A percentile compares a stretch with the other conserved stretches of the same genome.
These are phyloP conservation scores for Philaethria dido DNA, from an alignment of 2,888 invertebrate species.

Conservation along the genomic window DNA sequence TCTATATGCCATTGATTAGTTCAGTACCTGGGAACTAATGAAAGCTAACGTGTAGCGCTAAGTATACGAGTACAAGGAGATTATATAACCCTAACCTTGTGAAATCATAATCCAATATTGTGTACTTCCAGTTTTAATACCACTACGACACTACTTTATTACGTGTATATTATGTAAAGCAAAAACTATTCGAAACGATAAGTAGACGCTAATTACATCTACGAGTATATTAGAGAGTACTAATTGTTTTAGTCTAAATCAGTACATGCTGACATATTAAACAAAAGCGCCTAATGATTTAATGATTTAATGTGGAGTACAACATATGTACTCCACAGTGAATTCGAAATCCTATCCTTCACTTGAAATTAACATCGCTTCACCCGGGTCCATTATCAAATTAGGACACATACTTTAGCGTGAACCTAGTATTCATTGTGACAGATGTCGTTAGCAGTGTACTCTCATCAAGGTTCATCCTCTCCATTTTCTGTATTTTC, in stretches of 20 bases:
- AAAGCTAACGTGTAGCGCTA: no score
- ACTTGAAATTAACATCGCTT: neutral
- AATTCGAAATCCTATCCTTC: neutral
- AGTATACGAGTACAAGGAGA: no score
- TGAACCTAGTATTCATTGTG: neutral
- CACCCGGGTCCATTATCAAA: neutral
- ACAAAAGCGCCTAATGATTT: neutral
- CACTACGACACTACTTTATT: no score
- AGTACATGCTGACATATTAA: neutral
- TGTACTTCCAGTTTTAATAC: no score
- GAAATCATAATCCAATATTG: no score
- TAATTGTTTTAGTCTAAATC: neutral
- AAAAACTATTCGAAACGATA: no score
- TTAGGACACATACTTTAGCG: neutral
- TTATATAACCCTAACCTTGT: no score
- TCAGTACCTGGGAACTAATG: neutral
- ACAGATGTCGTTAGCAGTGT: neutral
- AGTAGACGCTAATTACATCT: no score
- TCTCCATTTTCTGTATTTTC: neutral
- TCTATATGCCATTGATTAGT: neutral
- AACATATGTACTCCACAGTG: neutral
- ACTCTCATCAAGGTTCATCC: neutral
- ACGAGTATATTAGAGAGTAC: neutral
- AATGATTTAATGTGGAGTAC: no score
- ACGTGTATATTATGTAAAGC: no score